Evolutionary conservation across 1,140 invertebrate genomes (phyloP).

Genomic region (Tenebrio molitor): DNA sequence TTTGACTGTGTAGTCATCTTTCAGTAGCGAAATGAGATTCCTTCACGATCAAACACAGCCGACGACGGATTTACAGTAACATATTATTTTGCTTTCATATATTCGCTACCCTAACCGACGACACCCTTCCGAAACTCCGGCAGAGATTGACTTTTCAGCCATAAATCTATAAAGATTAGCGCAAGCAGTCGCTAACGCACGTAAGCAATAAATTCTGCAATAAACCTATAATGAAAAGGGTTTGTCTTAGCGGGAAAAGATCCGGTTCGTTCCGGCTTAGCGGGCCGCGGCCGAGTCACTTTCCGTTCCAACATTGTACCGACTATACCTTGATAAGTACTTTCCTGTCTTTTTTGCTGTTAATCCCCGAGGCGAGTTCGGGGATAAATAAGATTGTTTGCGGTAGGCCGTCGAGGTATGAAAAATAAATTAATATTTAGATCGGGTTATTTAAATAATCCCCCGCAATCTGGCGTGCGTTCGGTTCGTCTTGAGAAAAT

Average conservation of each 20-base stretch:
- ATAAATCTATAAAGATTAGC: background rate
- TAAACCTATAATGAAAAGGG: too few species aligned
- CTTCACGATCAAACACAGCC: slow-evolving; percentile 19
- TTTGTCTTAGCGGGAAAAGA: too few species aligned
- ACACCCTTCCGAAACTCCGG: too few species aligned
- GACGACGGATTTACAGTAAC: slow-evolving; percentile 11
- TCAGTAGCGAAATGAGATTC: slow-evolving; percentile 21
- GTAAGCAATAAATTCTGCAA: too few species aligned
- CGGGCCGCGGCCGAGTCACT: too few species aligned
- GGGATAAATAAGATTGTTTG: slow-evolving; percentile 29
- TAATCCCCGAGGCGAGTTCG: slow-evolving; percentile 9
- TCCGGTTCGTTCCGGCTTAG: too few species aligned
- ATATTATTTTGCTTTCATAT: slow-evolving; percentile 23
- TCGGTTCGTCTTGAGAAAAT: background rate
- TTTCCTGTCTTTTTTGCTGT: slow-evolving; percentile 18
- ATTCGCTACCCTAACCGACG: background rate
- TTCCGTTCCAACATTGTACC: too few species aligned
- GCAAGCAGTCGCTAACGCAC: too few species aligned
- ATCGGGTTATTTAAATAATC: slow-evolving; percentile 18
- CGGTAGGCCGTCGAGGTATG: background rate
- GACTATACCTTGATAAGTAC: too few species aligned
- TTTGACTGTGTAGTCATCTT: slow-evolving; percentile 31
- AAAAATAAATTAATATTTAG: slow-evolving; percentile 36
- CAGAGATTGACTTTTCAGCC: background rate
- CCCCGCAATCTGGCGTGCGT: background rate